phyloP scores from a whole-genome alignment of 2,797 vertebrate genomes.

The Poecile montanus region DNA sequence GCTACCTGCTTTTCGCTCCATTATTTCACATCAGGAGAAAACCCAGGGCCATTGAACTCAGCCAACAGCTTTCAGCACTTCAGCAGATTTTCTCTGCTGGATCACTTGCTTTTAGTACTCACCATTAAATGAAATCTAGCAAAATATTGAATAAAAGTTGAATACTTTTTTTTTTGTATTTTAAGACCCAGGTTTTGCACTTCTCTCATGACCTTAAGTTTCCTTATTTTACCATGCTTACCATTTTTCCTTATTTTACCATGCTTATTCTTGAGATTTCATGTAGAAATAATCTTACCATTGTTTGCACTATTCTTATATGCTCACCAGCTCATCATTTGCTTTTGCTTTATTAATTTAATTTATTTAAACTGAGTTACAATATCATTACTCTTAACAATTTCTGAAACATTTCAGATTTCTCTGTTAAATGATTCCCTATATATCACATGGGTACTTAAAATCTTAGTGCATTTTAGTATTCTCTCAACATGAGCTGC shows the following conservation, averaged over 20 bases:
- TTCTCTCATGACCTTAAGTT: not conserved
- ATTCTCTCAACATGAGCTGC: not conserved
- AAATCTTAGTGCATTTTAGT: not conserved
- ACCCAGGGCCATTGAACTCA: not conserved
- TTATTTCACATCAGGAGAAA: not conserved
- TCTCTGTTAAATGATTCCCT: not conserved
- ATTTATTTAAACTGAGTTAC: slow-evolving; percentile 23
- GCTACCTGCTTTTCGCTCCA: no score
- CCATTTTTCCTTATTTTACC: no score
- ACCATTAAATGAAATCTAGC: not conserved
- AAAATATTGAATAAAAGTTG: not conserved
- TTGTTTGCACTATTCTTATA: not conserved
- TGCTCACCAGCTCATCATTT: not conserved
- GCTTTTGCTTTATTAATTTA: slow-evolving; percentile 16
- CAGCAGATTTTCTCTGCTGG: not conserved
- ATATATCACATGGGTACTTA: not conserved
- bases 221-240: not conserved
- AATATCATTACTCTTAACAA: not conserved
- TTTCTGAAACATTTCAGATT: slow-evolving; percentile 34
- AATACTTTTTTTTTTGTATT: not conserved
- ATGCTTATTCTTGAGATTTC: not conserved
- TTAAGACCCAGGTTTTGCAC: not conserved
- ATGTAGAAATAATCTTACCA: not conserved
- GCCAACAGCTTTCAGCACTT: not conserved
- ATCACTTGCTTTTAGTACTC: not conserved